A percentile compares a stretch with the other conserved stretches of the same genome.
phyloP scores from a whole-genome alignment of 2,888 invertebrate species.

The Epinotia nisella region DNA sequence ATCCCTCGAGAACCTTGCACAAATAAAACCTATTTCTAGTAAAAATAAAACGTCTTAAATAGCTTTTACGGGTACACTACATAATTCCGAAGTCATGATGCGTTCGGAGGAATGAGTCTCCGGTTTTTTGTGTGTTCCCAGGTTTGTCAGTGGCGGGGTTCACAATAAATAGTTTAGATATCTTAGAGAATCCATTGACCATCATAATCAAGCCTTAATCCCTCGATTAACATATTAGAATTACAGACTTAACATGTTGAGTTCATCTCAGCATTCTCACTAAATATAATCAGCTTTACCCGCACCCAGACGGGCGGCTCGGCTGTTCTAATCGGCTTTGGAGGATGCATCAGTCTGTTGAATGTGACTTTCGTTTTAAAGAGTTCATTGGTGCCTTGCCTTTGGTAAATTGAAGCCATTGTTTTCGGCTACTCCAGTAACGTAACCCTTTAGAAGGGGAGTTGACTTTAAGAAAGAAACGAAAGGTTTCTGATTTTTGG shows the following conservation, averaged over 20 bases:
- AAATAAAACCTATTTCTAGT: no score
- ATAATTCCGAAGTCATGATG: no score
- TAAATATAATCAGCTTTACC: constrained; percentile 41
- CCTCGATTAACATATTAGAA: constrained; percentile 18
- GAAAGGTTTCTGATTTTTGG: background rate
- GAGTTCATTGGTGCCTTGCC: constrained; percentile 24
- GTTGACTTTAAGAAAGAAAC: background rate
- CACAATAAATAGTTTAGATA: background rate
- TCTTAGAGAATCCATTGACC: background rate
- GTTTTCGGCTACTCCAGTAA: constrained; percentile 21
- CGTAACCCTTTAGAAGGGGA: constrained; percentile 3
- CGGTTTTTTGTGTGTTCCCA: no score
- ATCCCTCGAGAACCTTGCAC: background rate
- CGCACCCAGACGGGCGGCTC: constrained; percentile 24
- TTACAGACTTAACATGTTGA: constrained; percentile 11
- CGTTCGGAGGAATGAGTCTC: no score
- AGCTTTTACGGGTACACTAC: no score
- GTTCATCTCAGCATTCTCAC: constrained; percentile 23
- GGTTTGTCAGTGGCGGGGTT: background rate
- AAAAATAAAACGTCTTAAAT: no score
- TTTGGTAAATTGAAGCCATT: constrained; percentile 31
- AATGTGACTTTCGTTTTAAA: constrained; percentile 40
- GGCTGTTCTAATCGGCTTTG: constrained; percentile 39
- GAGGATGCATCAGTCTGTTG: constrained; percentile 34
- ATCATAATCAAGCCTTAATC: constrained; percentile 15